Percentiles rank a stretch among this genome's conserved stretches.
phyloP scores from a whole-genome alignment of 2,797 vertebrate species.

The Thripadectes ignobilis region DNA sequence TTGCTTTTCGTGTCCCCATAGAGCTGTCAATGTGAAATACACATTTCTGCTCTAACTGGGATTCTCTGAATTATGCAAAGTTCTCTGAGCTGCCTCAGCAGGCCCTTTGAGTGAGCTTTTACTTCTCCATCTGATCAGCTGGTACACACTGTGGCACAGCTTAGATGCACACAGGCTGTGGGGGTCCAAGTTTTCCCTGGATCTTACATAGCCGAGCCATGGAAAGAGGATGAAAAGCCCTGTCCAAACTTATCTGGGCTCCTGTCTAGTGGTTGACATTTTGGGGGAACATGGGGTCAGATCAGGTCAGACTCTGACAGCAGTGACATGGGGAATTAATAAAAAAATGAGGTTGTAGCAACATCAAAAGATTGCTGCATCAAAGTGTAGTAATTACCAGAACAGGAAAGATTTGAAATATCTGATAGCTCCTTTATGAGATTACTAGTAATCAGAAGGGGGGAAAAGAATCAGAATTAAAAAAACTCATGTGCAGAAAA shows the following conservation, averaged over 20 bases:
- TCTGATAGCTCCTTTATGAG: slow-evolving; percentile 42
- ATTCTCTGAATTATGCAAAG: neutral
- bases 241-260: neutral
- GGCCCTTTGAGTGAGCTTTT: neutral
- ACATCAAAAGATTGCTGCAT: slow-evolving; percentile 61
- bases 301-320: neutral
- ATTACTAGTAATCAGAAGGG: slow-evolving; percentile 41
- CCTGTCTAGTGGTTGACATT: neutral
- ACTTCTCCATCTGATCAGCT: neutral
- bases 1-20: neutral
- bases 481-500: neutral
- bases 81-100: neutral
- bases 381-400: slow-evolving; percentile 55
- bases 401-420: slow-evolving; percentile 47
- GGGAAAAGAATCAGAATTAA: neutral
- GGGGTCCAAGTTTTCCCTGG: neutral
- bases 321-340: neutral
- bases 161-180: neutral
- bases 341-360: slow-evolving; percentile 4
- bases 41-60: neutral
- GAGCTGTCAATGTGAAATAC: neutral
- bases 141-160: neutral
- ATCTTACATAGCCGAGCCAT: neutral
- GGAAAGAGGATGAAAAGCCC: neutral
- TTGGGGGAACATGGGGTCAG: neutral